phyloP scores from a whole-genome alignment of 2,888 invertebrate species.

The Gortyna flavago region DNA sequence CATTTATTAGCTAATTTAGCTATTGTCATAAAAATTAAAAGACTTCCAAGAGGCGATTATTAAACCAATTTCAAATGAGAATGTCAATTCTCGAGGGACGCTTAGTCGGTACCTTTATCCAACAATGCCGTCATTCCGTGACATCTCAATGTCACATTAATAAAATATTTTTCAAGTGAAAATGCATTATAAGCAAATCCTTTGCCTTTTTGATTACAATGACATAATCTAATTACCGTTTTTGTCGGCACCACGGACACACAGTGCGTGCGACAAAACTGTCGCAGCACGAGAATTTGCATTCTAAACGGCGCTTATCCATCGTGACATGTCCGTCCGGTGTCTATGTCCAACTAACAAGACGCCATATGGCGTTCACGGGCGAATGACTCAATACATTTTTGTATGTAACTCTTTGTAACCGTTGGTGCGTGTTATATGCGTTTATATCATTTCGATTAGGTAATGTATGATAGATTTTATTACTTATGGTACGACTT shows the following conservation, averaged over 20 bases:
- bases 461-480: conserved; percentile 66
- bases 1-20: no score
- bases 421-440: conserved; percentile 72
- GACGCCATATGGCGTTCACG: conserved; percentile 84
- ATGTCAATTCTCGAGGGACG: conserved; percentile 28
- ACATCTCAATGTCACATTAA: conserved; percentile 45
- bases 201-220: conserved; percentile 43
- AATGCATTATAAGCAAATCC: conserved; percentile 55
- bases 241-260: no score
- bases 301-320: conserved; percentile 70
- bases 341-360: conserved; percentile 77
- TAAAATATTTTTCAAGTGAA: conserved; percentile 45
- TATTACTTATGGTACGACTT: conserved; percentile 60
- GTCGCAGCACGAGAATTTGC: conserved; percentile 62
- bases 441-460: conserved; percentile 64
- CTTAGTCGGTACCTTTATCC: conserved; percentile 29
- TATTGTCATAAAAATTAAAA: conserved; percentile 5
- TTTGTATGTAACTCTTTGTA: conserved; percentile 72
- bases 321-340: conserved; percentile 76
- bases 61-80: conserved; percentile 13
- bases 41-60: conserved; percentile 15
- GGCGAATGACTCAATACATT: conserved; percentile 79
- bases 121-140: conserved; percentile 22
- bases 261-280: conserved; percentile 52
- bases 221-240: conserved; percentile 55